phyloP scores from a whole-genome alignment of 2,888 invertebrate genomes.

The Diplolepis rosae region DNA sequence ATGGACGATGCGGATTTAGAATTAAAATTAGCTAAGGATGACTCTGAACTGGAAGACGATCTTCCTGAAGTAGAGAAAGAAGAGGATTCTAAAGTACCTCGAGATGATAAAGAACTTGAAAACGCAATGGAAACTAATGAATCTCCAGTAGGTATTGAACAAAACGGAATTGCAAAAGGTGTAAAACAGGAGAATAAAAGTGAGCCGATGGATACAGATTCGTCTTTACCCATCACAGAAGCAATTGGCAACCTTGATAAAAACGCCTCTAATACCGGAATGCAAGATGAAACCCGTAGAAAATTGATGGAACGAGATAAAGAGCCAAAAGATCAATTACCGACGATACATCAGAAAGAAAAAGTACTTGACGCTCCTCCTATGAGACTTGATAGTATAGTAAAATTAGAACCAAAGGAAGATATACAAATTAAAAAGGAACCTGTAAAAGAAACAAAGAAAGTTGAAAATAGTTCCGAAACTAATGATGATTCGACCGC shows the following conservation, averaged over 20 bases:
- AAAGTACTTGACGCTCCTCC: constrained; percentile 53
- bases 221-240: not conserved
- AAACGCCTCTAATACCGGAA: not conserved
- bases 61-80: constrained; percentile 17
- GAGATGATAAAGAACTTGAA: constrained; percentile 36
- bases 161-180: constrained; percentile 31
- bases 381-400: constrained; percentile 35
- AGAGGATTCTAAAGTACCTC: constrained; percentile 11
- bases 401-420: constrained; percentile 57
- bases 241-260: constrained; percentile 17
- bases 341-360: constrained; percentile 56
- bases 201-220: constrained; percentile 56
- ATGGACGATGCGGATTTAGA: constrained; percentile 19
- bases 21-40: constrained; percentile 20
- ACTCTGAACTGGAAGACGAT: constrained; percentile 1
- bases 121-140: constrained; percentile 35
- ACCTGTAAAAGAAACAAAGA: constrained; percentile 57
- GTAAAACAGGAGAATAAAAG: constrained; percentile 45
- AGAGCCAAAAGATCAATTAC: constrained; percentile 44
- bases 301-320: constrained; percentile 52
- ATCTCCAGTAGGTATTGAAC: not conserved
- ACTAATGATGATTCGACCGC: constrained; percentile 79
- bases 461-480: constrained; percentile 72
- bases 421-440: constrained; percentile 49
- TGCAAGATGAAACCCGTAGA: constrained; percentile 49